Conservation (phyloP, 1,140 invertebrate genomes). For the Oryctes rhinoceros region DNA sequence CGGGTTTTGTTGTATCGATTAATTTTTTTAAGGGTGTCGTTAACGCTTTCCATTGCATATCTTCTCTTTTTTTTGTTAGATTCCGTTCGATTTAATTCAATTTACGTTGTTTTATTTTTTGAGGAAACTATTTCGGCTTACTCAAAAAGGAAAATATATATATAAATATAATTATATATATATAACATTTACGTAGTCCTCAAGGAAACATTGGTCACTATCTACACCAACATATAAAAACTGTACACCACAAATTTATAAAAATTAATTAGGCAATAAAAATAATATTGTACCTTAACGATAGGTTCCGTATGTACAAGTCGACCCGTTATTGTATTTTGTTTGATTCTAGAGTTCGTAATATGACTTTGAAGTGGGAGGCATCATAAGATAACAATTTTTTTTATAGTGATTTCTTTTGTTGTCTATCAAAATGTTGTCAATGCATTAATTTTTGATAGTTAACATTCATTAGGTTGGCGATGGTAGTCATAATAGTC, state of each 20-base stretch:
- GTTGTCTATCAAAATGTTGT: no score
- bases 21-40: background rate
- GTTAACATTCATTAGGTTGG: no score
- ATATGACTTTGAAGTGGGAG: background rate
- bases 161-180: constrained; percentile 41
- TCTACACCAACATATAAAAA: constrained; percentile 55
- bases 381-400: no score
- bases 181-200: constrained; percentile 57
- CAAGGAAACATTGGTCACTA: constrained; percentile 54
- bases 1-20: constrained; percentile 48
- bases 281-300: constrained; percentile 53
- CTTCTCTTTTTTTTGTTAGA: background rate
- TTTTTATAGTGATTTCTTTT: no score
- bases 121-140: constrained; percentile 48
- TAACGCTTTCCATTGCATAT: constrained; percentile 35
- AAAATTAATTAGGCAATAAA: constrained; percentile 43
- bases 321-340: background rate
- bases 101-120: background rate
- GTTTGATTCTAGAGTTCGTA: background rate
- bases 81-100: constrained; percentile 7
- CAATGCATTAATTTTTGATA: no score
- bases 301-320: constrained; percentile 51
- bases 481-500: no score
- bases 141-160: constrained; percentile 50
- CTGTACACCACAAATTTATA: constrained; percentile 56